Base-by-base conservation (phyloP, 2,113 vertebrate genomes). In the Platichthys stellatus region DNA sequence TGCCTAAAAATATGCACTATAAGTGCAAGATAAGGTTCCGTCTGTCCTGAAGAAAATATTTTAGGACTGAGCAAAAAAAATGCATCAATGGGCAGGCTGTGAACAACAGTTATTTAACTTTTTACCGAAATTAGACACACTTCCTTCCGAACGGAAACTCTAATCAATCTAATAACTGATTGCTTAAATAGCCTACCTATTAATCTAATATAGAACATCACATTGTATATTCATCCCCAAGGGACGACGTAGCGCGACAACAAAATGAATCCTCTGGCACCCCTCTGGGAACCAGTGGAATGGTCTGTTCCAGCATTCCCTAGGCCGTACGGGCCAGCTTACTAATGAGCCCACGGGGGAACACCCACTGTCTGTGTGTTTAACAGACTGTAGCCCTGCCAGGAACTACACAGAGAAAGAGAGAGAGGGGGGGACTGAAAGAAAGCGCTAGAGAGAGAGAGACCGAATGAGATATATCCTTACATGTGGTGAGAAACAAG, bases 301-400 rank as follows among this genome's bases (percentile, higher is more conserved):
- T 93, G 90, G 91, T 90, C 85, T 86, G 85, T 86, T 92, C 90
- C 86, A 77, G 76, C 80, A 72, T 85, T 90, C 86, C 84, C 89
- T 60, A 72, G 88, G 87, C 88, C 5, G 26, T 49, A 72, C 23
- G 85, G 90, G 85, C 82, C 82, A 75, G 85, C 79, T 88, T 82
- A 89, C 92, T 94, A 93, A 94, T 93, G 92, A 92, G 91, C 91
- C 86, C 93, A 94, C 93, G 84, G 89, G 91, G 92, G 93, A 93
- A 85, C 60, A 66, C 80, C 88, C 88, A 70, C 81, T 85, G 86
- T 87, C 86, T 89, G 78, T 88, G 89, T 89, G 72, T 91, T 88
- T 92, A 88, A 90, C 80, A 90, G 90, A 90, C 82, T 83, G 83
- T 74, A 86, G 88, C 77, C 82, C 78, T 90, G 90, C 90, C 90